Base-by-base conservation (phyloP, 2,797 vertebrate species). In the Molossus molossus region DNA sequence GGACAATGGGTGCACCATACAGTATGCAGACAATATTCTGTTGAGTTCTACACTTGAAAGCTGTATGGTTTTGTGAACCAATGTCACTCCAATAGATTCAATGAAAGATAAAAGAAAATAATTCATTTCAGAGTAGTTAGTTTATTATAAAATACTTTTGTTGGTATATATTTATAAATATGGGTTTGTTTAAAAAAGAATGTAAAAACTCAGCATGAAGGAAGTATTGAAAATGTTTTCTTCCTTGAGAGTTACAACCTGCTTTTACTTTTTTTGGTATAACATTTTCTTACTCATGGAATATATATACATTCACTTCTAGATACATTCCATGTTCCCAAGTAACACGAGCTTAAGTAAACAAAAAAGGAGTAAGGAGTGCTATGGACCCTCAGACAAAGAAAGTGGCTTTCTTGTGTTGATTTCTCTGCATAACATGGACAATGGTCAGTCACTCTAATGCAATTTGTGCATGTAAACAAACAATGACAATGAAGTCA, bases 281-380 rank as follows among this genome's bases (percentile, higher is more conserved):
- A 69, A 64, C 72, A 50, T 64, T 91, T 69, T 96, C 15, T 93
- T 87, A 82, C 37, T 84, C 18, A 72, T 75, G 25, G 9, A 75
- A 65, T 91, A 73, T 40, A 70, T 50, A 64, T 55, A 60, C 9
- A 65, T 87, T 58, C 12, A 50, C 53, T 69, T 25, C 10, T 62
- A 55, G 29, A 25, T 76, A 53, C 76, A 79, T 79, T 76, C 27
- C n/a, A 67, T 87, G 81, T 27, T 88, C 48, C 48, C 25, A 72
- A 70, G 21, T 2, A 93, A 95, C 29, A 72, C 53, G 93, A 85
- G 14, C 17, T 90, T 89, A 65, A 53, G 10, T 62, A 65, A 87
- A 69, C 57, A 77, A 70, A 75, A 81, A 87, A 82, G 37, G n/a
- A 86, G 7, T 53, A 33, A 79, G 4, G 20, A 53, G 5, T 48